Evolutionary conservation across 1,140 invertebrate genomes (phyloP), one percentile per base, ranked within the genome.

Genomic region (Luehdorfia chinensis): DNA sequence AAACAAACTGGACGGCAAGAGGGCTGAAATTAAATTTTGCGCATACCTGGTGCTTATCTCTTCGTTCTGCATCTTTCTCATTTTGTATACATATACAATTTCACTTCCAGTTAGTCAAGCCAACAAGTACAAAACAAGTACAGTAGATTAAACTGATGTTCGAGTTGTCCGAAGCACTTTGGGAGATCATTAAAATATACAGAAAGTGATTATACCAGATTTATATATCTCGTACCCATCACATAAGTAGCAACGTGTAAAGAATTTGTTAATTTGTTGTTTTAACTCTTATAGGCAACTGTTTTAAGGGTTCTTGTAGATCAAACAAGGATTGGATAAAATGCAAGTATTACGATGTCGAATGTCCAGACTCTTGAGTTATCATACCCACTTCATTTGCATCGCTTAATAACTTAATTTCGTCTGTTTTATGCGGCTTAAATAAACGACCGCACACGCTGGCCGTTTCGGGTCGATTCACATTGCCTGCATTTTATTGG

Each of bases 321-420:
- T 45, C 23, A 33, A 25, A 5, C 4, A 12, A 34, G 12, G 11
- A 16, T 31, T 15, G 6, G n/a, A 28, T 21, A 19, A 47, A 11
- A 28, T 31, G 21, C 7, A 50, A 11, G 9, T 53, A 12, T 37
- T 43, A 25, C 37, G 19, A 48, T 37, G 45, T 43, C 36, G 15
- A 6, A 3, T 34, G 33, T 47, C 34, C 43, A 21, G 21, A 14
- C 8, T 37, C 31, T 56, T 53, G 59, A 64, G 69, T 75, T 66
- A 70, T 58, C 63, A 66, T 74, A 74, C 65, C 45, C 39, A 30
- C 57, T 66, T 62, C 59, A 77, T 77, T 75, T 75, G 66, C 68
- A 77, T 75, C 61, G 59, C 48, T 65, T 77, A 75, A 77, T 73
- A 73, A 73, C 74, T 77, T 69, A 77, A 77, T 75, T 63, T 66